phyloP scores from a whole-genome alignment of 53 echinoderm and acorn worm species.

The Antedon mediterranea region DNA sequence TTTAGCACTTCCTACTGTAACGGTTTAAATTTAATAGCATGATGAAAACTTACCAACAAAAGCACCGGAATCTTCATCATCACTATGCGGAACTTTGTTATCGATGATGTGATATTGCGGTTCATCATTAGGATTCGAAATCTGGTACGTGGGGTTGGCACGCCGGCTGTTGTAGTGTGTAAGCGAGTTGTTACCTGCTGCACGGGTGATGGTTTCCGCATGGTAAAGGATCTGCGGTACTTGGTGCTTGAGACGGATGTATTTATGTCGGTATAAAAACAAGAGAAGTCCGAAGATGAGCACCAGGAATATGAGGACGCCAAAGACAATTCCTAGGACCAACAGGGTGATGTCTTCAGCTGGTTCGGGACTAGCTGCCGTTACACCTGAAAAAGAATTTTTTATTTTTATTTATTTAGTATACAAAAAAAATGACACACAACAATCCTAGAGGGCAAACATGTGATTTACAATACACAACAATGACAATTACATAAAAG shows the following conservation, averaged over 20 bases:
- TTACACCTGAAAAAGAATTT: neutral
- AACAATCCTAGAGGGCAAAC: too few species aligned
- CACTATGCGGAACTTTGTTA: slow-evolving; percentile 64
- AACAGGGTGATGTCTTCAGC: slow-evolving; percentile 22
- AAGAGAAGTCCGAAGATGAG: slow-evolving; percentile 59
- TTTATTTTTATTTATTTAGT: too few species aligned
- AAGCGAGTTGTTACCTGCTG: slow-evolving; percentile 11
- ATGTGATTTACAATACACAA: too few species aligned
- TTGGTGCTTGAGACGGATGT: slow-evolving; percentile 75
- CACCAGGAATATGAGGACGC: slow-evolving; percentile 50
- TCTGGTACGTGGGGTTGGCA: slow-evolving; percentile 95
- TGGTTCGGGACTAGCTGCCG: neutral
- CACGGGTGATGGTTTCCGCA: slow-evolving; percentile 32
- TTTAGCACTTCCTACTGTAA: too few species aligned
- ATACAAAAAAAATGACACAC: too few species aligned
- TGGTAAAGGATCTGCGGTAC: slow-evolving; percentile 59
- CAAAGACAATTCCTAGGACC: slow-evolving; percentile 41
- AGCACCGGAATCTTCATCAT: slow-evolving; percentile 50
- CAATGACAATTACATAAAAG: too few species aligned
- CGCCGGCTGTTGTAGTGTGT: slow-evolving; percentile 24
- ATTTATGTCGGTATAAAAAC: slow-evolving; percentile 84
- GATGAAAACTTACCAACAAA: neutral
- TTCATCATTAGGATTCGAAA: slow-evolving; percentile 76
- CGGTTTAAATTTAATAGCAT: too few species aligned
- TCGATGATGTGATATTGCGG: slow-evolving; percentile 96